phyloP scores from a whole-genome alignment of 37 sponge, comb jelly and placozoan genomes.

The Corticium candelabrum region DNA sequence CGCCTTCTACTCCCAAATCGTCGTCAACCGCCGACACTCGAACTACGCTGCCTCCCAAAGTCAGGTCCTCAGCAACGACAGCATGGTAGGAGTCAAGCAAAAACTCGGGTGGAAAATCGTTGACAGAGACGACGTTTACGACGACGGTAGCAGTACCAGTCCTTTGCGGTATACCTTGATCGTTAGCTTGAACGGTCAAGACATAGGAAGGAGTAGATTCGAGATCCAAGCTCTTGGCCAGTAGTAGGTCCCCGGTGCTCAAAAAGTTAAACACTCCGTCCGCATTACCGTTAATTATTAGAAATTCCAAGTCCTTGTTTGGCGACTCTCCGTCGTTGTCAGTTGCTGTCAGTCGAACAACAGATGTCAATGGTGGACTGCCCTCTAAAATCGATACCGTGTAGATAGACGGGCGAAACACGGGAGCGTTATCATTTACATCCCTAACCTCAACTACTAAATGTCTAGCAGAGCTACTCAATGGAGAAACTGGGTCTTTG shows the following conservation, averaged over 20 bases:
- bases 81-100: not conserved
- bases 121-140: conserved; percentile 41
- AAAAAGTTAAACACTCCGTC: not conserved
- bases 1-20: not conserved
- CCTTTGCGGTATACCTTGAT: conserved; percentile 15
- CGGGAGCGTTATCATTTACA: conserved; percentile 36
- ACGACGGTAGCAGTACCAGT: conserved; percentile 7
- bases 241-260: not conserved
- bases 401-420: conserved; percentile 20
- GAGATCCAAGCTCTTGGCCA: conserved; percentile 23
- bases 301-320: not conserved
- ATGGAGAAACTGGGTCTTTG: not conserved
- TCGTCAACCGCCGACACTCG: not conserved
- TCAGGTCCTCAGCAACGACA: not conserved
- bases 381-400: conserved; percentile 24
- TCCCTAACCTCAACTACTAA: conserved; percentile 30
- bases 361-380: conserved; percentile 7
- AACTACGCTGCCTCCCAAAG: not conserved
- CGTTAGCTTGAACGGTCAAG: conserved; percentile 25
- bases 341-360: conserved; percentile 12
- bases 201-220: conserved; percentile 12
- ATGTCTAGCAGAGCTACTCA: not conserved
- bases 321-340: not conserved
- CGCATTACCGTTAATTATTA: not conserved
- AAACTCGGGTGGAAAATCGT: conserved; percentile 46